Evolutionary conservation across 2,797 vertebrate genomes (phyloP), one percentile per base, ranked within the genome.

Genomic region (Crenuchus spilurus): DNA sequence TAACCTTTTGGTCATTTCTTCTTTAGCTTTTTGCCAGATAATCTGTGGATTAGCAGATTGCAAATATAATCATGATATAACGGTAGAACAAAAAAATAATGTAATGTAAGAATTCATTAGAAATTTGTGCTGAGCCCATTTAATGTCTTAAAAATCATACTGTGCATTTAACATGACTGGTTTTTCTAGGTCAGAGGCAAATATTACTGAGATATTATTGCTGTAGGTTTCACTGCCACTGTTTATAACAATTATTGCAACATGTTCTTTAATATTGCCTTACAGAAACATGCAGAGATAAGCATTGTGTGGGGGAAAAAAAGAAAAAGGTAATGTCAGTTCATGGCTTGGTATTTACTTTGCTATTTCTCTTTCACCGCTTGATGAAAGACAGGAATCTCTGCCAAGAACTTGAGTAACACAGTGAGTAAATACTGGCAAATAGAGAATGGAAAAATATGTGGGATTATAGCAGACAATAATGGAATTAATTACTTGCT

Each of bases 181-280:
- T 57, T 33, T 31, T 31, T 57, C 54, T 9, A 57, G 54, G 31
- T 33, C 52, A n/a, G 26, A 18, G 6, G 2, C 46, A 57, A n/a
- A 31, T 33, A n/a, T n/a, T n/a, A n/a, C n/a, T n/a, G 14, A 57
- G 30, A 57, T 31, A 31, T 33, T n/a, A 57, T 7, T 33, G 30
- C 7, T 0, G 30, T 33, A 33, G 0, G 6, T 54, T 52, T 52
- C 24, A 28, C 10, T 30, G 51, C 24, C 51, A 30, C 51, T 54
- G 13, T 54, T 30, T 28, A 54, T 54, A 54, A 28, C 54, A 57
- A 18, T 57, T 30, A 57, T 57, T 33, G 54, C 54, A 57, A 57
- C 54, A 31, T 57, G 7, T 18, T 33, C 28, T 33, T 57, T 33
- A 57, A 57, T 9, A 30, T 31, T 28, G 7, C 54, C 28, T 33